Base-by-base conservation (phyloP, 2,113 vertebrate genomes). In the Neomonachus schauinslandi region DNA sequence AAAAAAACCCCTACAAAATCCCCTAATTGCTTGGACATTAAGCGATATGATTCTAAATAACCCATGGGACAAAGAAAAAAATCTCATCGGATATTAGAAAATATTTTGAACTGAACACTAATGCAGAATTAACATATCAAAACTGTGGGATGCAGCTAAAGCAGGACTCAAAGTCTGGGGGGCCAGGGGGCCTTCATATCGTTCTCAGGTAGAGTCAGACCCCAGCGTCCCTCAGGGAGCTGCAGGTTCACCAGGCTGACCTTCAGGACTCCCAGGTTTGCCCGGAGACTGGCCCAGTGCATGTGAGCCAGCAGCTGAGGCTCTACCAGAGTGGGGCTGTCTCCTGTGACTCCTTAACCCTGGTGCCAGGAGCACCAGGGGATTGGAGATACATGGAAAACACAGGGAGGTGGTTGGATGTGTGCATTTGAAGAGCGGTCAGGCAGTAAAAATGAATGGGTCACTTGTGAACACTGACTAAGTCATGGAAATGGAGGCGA, bases 101-200 rank as follows among this genome's bases (percentile, higher is more conserved):
- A 31, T 10, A 55, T 21, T 53, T 7, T 33, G 22, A 72, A 22
- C 2, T 2, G 19, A 59, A 36, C 2, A 2, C 46, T 33, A 63
- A 13, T 6, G 26, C 69, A 10, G 69, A 61, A 10, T 49, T 33
- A 16, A 36, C 22, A 11, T 1, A 5, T 28, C 33, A 21, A 12
- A 91, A 26, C n/a, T 3, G 24, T 4, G 10, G 31, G 5, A 31
- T 0, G 7, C 26, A 8, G 15, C 28, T 1, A 2, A 5, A 36
- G 39, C 21, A 4, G 14, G 51, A 15, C 72, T 26, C 36, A 21
- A 39, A 33, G 63, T 26, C 6, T 0, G 11, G 21, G 21, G 28
- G 19, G 4, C 0, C 11, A 7, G 18, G 10, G 0, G 0, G 1
- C 39, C 33, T 4, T 26, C 49, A 22, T 22, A 1, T 4, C 7